Percentiles rank a stretch among this genome's conserved stretches.
Evolutionary conservation across 2,797 vertebrate species (phyloP).

Genomic region (Halcyon leucocephala): DNA sequence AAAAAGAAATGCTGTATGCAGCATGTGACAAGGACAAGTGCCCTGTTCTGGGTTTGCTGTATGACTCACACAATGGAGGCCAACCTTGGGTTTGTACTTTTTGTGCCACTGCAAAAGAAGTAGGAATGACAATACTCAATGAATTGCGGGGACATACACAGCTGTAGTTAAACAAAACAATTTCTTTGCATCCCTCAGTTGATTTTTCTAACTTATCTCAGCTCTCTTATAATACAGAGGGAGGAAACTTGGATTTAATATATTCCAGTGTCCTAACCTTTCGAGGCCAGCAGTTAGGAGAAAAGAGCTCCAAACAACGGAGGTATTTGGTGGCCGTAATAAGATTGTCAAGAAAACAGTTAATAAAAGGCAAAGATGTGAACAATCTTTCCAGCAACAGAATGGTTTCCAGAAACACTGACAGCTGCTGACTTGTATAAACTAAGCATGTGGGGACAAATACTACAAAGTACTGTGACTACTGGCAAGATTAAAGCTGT

Average conservation of each 20-base stretch:
- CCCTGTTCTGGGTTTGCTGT: not conserved
- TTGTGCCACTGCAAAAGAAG: not conserved
- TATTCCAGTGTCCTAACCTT: not conserved
- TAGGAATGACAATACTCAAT: not conserved
- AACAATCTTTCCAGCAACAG: not conserved
- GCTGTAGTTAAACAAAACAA: not conserved
- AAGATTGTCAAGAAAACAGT: not conserved
- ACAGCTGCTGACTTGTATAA: not conserved
- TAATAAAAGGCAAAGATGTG: not conserved
- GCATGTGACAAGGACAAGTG: not conserved
- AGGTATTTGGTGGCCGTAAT: not conserved
- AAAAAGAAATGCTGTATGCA: not conserved
- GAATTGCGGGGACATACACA: not conserved
- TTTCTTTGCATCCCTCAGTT: not conserved
- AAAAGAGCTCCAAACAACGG: not conserved
- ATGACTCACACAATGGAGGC: not conserved
- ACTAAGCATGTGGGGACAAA: not conserved
- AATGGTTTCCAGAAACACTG: not conserved
- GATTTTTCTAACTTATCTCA: not conserved
- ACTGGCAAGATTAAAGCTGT: not conserved
- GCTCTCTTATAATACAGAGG: not conserved
- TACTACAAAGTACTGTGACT: not conserved
- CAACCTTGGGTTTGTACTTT: not conserved
- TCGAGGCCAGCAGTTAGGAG: not conserved
- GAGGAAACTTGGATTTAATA: not conserved